phyloP scores from a whole-genome alignment of 2,113 vertebrate species.

The Corynorhinus townsendii region DNA sequence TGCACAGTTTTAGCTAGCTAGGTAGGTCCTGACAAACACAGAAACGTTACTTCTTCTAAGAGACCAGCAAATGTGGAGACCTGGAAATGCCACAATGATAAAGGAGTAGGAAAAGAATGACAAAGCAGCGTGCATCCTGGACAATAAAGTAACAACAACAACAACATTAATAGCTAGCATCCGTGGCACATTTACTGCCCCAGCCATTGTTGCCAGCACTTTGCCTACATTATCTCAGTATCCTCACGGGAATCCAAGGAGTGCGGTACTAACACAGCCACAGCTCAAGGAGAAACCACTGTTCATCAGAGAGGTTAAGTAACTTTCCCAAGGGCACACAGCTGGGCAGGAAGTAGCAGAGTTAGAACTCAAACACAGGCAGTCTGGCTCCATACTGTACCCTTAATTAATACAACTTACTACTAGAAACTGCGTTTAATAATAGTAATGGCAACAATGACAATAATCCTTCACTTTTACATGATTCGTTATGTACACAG shows the following conservation, averaged over 20 bases:
- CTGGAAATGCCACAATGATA: not conserved
- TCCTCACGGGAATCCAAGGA: not conserved
- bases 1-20: not conserved
- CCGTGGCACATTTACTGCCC: too few species aligned
- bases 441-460: not conserved
- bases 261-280: not conserved
- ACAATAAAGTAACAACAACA: not conserved
- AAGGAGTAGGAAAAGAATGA: not conserved
- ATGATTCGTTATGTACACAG: accelerated
- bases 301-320: not conserved
- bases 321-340: not conserved
- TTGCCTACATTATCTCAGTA: not conserved
- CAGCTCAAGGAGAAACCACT: not conserved
- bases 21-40: not conserved
- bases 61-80: not conserved
- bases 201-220: not conserved
- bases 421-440: not conserved
- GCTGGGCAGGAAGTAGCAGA: not conserved
- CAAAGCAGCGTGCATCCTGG: too few species aligned
- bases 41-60: not conserved
- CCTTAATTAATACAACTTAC: too few species aligned
- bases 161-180: not conserved
- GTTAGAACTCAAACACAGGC: not conserved
- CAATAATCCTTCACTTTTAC: not conserved
- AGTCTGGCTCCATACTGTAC: not conserved